Evolutionary conservation across 2,888 invertebrate species (phyloP), one percentile per base, ranked within the genome.

Genomic region (Asteroscopus sphinx): DNA sequence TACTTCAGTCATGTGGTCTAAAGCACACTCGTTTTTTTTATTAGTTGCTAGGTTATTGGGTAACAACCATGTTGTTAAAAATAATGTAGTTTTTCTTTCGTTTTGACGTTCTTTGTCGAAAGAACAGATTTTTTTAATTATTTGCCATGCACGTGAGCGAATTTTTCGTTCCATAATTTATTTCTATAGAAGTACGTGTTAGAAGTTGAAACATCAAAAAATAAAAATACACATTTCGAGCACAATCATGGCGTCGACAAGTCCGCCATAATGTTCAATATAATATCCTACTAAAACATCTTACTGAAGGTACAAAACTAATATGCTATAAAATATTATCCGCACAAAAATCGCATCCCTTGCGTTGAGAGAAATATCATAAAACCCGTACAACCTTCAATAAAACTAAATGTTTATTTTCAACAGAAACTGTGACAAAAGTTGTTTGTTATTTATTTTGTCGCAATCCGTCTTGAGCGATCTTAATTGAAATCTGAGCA

Each of bases 401-500:
- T 47, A 46, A 60, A 42, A 45, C 32, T 51, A 26, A 16, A 54
- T 52, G 35, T 62, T 60, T 53, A 46, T 68, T 62, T 60, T 54
- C 40, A 60, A 41, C 49, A 33, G 26, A 35, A 40, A 37, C 26
- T 39, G n/a, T 30, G 28, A 48, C 35, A 48, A 47, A 66, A 57
- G 26, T 67, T 63, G 47, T 71, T 62, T 53, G 49, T 53, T 64
- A 62, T 69, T 68, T 66, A 48, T 72, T 60, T 67, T 54, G 35
- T 51, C 49, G 16, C 56, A 41, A 65, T 77, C 45, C 58, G 5
- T 65, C 66, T 67, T 61, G 13, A 17, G 39, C 21, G 57, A 76
- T 77, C 76, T 62, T 77, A 76, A 76, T 76, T 77, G 76, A 72
- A 76, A 77, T 76, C 77, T 77, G 45, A 57, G 32, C 45, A 53